A percentile compares a stretch with the other conserved stretches of the same genome.
Evolutionary conservation across 1,140 invertebrate genomes (phyloP).

Genomic region (Choristoneura fumiferana): DNA sequence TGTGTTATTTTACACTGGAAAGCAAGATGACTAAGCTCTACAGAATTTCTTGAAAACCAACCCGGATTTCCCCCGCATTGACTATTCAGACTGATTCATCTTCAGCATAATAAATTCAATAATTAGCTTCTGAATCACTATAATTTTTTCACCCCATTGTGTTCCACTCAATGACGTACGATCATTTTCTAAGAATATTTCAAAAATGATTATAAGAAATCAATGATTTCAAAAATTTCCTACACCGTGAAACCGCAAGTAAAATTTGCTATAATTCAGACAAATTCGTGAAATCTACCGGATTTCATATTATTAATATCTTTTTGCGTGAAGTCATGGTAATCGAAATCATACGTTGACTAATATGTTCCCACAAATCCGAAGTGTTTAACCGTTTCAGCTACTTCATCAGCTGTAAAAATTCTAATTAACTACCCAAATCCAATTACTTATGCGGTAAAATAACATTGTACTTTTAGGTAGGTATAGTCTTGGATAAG

Average conservation of each 20-base stretch:
- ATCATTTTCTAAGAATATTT: not conserved
- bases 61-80: conserved; percentile 4
- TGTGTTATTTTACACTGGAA: too few relatives aligned
- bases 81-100: conserved; percentile 6
- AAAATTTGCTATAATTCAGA: not conserved
- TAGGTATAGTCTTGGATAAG: too few relatives aligned
- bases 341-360: conserved; percentile 5
- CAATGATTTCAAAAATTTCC: conserved; percentile 7
- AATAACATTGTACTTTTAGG: too few relatives aligned
- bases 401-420: too few relatives aligned
- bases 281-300: not conserved
- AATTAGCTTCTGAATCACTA: conserved; percentile 16
- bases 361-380: not conserved
- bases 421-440: too few relatives aligned
- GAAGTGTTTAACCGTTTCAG: too few relatives aligned
- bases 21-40: too few relatives aligned
- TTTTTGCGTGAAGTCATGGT: not conserved
- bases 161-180: not conserved
- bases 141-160: conserved; percentile 12
- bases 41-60: conserved; percentile 6
- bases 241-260: not conserved
- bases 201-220: not conserved
- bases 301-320: too few relatives aligned
- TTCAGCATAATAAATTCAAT: conserved; percentile 7
- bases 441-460: too few relatives aligned